Conservation (phyloP, 2,113 vertebrate species). For the Xenopus tropicalis region DNA sequence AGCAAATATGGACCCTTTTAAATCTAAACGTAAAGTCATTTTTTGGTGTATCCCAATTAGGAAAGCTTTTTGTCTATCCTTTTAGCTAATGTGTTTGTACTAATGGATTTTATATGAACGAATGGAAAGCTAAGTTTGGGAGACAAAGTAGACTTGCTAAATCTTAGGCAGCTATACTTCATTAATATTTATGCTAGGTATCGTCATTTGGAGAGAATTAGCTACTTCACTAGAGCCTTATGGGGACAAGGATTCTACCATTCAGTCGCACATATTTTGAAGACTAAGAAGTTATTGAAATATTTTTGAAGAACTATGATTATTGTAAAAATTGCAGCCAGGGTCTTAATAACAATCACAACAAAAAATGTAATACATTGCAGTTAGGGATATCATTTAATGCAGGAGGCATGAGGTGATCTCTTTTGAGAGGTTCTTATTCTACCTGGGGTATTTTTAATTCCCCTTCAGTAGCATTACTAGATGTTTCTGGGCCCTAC, state of each 20-base stretch:
- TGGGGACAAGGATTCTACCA: constrained; percentile 46
- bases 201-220: constrained; percentile 50
- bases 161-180: constrained; percentile 60
- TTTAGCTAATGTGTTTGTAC: constrained; percentile 60
- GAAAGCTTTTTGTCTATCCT: constrained; percentile 59
- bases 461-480: too few species aligned
- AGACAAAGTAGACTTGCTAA: constrained; percentile 50
- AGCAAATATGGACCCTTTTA: too few species aligned
- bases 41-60: constrained; percentile 49
- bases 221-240: constrained; percentile 52
- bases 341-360: too few species aligned
- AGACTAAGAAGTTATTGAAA: too few species aligned
- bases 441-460: too few species aligned
- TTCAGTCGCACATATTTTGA: constrained; percentile 29
- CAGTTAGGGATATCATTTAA: too few species aligned
- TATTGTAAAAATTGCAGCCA: too few species aligned
- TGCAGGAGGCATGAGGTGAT: too few species aligned
- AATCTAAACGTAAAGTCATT: constrained; percentile 38
- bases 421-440: too few species aligned
- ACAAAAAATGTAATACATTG: too few species aligned
- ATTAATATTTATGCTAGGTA: constrained; percentile 64
- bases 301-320: too few species aligned
- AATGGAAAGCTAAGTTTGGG: constrained; percentile 53
- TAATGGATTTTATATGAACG: constrained; percentile 66
- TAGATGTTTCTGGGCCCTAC: too few species aligned